Base-by-base conservation (phyloP, 2,888 invertebrate species). In the Heliconius sara region DNA sequence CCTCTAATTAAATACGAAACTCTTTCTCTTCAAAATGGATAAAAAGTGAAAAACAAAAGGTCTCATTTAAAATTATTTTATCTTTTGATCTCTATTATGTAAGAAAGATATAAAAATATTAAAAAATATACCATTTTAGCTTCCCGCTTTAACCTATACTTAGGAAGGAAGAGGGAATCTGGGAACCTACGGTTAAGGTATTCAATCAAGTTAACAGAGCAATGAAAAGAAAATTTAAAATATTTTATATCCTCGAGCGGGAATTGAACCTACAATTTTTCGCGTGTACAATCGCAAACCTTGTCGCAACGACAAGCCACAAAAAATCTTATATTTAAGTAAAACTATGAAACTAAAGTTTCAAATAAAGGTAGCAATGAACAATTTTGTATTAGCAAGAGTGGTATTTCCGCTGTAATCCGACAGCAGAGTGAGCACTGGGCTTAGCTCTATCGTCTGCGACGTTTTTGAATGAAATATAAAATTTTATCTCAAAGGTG, bases 381-480 rank as follows among this genome's bases (percentile, higher is more conserved):
- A 60, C 22, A 57, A 57, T 57, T 73, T 57, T 60, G 63, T 65
- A 77, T 77, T 77, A 77, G 77, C 77, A 27, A 27, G 71, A 71
- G 70, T 71, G 70, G 60, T 72, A 71, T 2, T 57, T 30, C 22
- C 57, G 6, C 27, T 76, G 77, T 84, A 83, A 84, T 84, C 84
- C 84, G 83, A 83, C 83, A 82, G 81, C 75, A 74, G 84, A 84
- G 81, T 80, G 83, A 84, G 80, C 83, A 60, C 75, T 78, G 74
- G 79, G 78, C 81, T 83, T 81, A 81, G 79, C 79, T 47, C 57
- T 30, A 74, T 60, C 78, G 66, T 67, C 73, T 60, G 67, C 47
- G 63, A 75, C 63, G 63, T 47, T 43, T 60, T 73, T 73, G 34
- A 60, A 73, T 73, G 30, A 34, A 57, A 73, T 12, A 34, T 72